Evolutionary conservation across 2,797 vertebrate species (phyloP), one percentile per base, ranked within the genome.

Genomic region (Rhinichthys osculus): DNA sequence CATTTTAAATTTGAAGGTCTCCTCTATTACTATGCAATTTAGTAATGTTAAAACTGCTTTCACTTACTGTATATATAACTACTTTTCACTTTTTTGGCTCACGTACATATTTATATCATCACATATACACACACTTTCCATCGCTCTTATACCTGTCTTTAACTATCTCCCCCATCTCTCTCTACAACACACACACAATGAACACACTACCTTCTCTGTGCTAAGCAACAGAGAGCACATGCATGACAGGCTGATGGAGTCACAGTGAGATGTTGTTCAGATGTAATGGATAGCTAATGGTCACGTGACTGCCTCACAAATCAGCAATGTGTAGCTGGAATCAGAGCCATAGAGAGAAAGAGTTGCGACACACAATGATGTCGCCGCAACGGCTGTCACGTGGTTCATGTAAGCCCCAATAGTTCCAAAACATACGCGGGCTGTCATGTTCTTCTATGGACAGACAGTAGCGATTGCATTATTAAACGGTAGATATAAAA

Each of bases 221-320:
- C 82, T 54, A 42, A 64, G 62, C 47, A 78, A 69, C 42, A 69
- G 47, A 54, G 44, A 74, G 33, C 42, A 52, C 84, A 66, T 59
- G 21, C 78, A 72, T 66, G 47, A 86, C 47, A 67, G 50, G 79
- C 62, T 82, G 80, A 82, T 44, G 57, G 40, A 78, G 30, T 23
- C 71, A 88, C 82, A 88, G 59, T 62, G 77, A 76, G 62, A 44
- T 83, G 81, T 81, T 88, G 85, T 88, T 64, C 27, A 80, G 84
- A 62, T 81, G 87, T 86, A 86, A 88, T 81, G 52, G 85, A 88
- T 88, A 86, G 59, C 52, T 50, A 69, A 76, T 66, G 84, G 59
- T 83, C 67, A 72, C 42, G 59, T 83, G 74, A 84, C 69, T 67
- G 62, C 19, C 21, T 79, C 38, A 70, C 42, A 85, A 40, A 81